Base-by-base conservation (phyloP, 2,797 vertebrate genomes). In the Emydoidea blandingii region DNA sequence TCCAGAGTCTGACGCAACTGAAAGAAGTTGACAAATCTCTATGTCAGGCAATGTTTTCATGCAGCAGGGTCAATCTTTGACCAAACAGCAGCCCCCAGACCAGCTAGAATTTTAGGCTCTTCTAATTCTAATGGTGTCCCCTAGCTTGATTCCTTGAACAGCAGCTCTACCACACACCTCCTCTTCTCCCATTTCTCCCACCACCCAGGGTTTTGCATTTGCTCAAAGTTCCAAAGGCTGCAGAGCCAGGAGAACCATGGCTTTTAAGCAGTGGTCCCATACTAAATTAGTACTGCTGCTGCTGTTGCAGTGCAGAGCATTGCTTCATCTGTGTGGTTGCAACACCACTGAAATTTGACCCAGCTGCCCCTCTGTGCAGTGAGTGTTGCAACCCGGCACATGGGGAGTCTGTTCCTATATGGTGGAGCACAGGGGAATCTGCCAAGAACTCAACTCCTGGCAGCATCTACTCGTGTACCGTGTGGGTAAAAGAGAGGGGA, bases 71-170 rank as follows among this genome's bases (percentile, higher is more conserved):
- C 9, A 44, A 53, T 0, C 0, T 79, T 81, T 16, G 84, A 18
- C 59, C 37, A 80, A 86, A 52, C 81, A 74, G 41, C 68, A 53
- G 11, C 83, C 81, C 79, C 3, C 31, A 3, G 34, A n/a, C 21
- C 81, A 74, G 78, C 76, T 6, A 89, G 59, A 50, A 78, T 19
- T 72, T 34, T n/a, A 29, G 91, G 76, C 27, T 5, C 54, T 83
- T 79, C 79, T 79, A 86, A 53, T 49, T 59, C 89, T 83, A 65
- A 25, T 0, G 0, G 12, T 49, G 34, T 89, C 37, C 25, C 68
- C 25, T 76, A 47, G 37, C 50, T 0, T 79, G 95, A 90, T 91
- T 91, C 90, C 29, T 31, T 79, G 86, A 85, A 81, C 86, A 21
- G 44, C 25, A 18, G 49, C 79, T 44, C 87, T 83, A 25, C 83